Base-by-base conservation (phyloP, 2,888 invertebrate genomes). In the Neocrepidodera transversa region DNA sequence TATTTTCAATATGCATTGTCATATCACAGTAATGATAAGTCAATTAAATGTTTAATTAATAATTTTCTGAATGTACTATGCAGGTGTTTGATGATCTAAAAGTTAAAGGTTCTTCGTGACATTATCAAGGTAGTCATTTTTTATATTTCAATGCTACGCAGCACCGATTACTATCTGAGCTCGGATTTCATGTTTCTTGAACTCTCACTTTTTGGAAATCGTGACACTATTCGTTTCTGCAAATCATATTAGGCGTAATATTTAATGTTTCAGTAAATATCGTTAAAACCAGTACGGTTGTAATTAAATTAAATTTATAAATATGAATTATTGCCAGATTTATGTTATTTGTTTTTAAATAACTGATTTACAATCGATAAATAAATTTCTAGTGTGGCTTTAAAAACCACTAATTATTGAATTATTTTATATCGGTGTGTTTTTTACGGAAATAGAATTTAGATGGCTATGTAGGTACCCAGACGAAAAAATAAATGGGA, bases 41-140 rank as follows among this genome's bases (percentile, higher is more conserved):
- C 42, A 35, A 64, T 64, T 64, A 51, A 59, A 54, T 48, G 26
- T 43, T 59, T 61, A 57, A 64, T 59, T 62, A 64, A 50, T 54
- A 59, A 59, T 64, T 61, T 58, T 47, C 50, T 58, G 51, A 63
- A 52, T 61, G 30, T 51, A 45, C 36, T 38, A 54, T 61, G 65
- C 68, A 65, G 66, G 65, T 66, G 66, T 66, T 58, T 63, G 68
- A 63, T 66, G 64, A 64, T 64, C 68, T 64, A 66, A 68, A 63
- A 61, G 62, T 60, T 60, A 63, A 68, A 67, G 68, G 68, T 66
- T 67, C 68, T 63, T 71, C 72, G 72, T 72, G 72, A 72, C 71
- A 69, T 58, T 67, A 68, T 65, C 72, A 72, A 72, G 71, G 70
- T 70, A 66, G 69, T 54, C 61, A 63, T 66, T 71, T 68, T 72